Evolutionary conservation across 35 echinoderm and acorn worm genomes (phyloP), one percentile per base, ranked within the genome.

Genomic region (Apostichopus japonicus): DNA sequence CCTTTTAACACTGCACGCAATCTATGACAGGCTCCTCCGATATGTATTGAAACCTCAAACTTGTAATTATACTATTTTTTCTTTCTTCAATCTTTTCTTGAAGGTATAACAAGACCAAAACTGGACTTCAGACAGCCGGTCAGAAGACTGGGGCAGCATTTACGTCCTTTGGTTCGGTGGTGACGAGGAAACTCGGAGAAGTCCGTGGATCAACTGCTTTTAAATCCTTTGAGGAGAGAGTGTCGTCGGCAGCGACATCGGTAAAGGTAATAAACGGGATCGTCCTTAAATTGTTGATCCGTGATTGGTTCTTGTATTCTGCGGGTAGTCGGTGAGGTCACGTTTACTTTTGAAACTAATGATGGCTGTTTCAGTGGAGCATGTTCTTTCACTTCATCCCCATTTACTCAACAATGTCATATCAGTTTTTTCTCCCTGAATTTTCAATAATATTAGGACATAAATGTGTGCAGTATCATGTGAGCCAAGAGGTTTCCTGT

Each of bases 81-180:
- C 14, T 21, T 75, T 23, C n/a, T 6, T 75, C 71, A 6, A 7
- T 87, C 23, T 17, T 11, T 56, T 4, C 44, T 44, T 79, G 1
- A 90, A 99, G 97, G 16, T 99, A 95, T 79, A 99, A 93, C 97
- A 99, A 96, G 95, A 96, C 97, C 33, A 99, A 99, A 87, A 93
- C 86, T 11, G 97, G 97, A 25, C 77, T 99, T 9, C 87, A 91
- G 80, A 83, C 94, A 15, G 97, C 95, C 14, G 92, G 97, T 33
- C 97, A 99, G 84, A 99, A 99, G 93, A 99, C 97, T 0, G 94
- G 94, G 24, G 93, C 97, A 62, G 97, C 97, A 4, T 99, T 99
- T 88, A 90, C 93, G 7, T 86, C 93, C 44, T 96, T 98, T 16
- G 97, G 97, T 33, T 92, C 95, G 7, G 95, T 84, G 1, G 95